These are phyloP conservation scores for Cistogaster globosa DNA, from an alignment of 2,888 invertebrate species.

Conservation along the genomic window DNA sequence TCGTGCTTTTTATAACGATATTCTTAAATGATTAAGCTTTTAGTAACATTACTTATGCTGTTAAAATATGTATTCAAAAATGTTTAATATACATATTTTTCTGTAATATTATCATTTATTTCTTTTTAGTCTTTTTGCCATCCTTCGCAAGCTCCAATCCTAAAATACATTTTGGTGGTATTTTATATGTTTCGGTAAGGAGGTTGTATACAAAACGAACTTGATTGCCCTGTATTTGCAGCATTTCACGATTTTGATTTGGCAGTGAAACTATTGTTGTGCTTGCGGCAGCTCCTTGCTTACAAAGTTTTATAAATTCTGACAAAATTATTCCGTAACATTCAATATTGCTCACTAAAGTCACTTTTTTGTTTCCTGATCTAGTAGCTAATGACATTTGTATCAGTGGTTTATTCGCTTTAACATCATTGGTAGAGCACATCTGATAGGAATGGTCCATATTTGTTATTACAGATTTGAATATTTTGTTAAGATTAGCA, in stretches of 20 bases:
- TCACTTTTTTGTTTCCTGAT: conserved; percentile 95
- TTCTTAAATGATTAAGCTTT: too few species aligned
- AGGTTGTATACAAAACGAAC: conserved; percentile 84
- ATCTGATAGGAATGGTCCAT: conserved; percentile 85
- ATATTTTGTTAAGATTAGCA: conserved; percentile 88
- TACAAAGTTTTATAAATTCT: conserved; percentile 92
- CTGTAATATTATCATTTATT: conserved; percentile 40
- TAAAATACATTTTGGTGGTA: conserved; percentile 81
- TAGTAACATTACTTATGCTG: too few species aligned
- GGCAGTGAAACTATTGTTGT: conserved; percentile 90
- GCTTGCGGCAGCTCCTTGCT: conserved; percentile 93
- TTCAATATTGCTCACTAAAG: conserved; percentile 94
- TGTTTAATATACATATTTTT: background rate
- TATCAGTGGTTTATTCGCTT: conserved; percentile 89
- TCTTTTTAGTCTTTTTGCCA: conserved; percentile 79
- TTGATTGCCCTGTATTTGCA: conserved; percentile 96
- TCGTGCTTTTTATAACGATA: too few species aligned
- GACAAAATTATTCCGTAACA: conserved; percentile 91
- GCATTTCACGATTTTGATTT: conserved; percentile 89
- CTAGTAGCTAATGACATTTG: conserved; percentile 90
- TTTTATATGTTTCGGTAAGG: conserved; percentile 82
- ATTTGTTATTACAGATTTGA: conserved; percentile 86
- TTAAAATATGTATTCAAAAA: too few species aligned
- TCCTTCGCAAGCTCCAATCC: conserved; percentile 82
- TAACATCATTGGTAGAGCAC: conserved; percentile 81